Conservation (phyloP, 1,140 invertebrate species). For the Macrocentrus cingulum region DNA sequence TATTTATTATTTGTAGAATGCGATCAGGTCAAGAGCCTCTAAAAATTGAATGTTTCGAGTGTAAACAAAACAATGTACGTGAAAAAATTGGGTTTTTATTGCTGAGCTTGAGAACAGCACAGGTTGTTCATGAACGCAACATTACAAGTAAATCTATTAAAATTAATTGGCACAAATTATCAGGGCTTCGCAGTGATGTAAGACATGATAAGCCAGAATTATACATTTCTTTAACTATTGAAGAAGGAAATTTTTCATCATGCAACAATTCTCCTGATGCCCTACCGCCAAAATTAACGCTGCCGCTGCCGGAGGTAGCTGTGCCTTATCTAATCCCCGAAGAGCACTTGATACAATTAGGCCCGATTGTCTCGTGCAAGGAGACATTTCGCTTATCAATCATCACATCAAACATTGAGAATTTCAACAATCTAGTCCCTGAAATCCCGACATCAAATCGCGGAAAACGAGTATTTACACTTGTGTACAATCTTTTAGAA, state of each 20-base stretch:
- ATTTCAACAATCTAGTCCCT: slow-evolving; percentile 37
- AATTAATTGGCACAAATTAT: slow-evolving; percentile 55
- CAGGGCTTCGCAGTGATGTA: slow-evolving; percentile 54
- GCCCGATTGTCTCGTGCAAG: slow-evolving; percentile 39
- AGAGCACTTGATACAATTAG: slow-evolving; percentile 52
- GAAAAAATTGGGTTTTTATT: slow-evolving; percentile 59
- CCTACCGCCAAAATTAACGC: not conserved
- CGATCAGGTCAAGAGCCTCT: slow-evolving; percentile 55
- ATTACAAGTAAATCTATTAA: slow-evolving; percentile 37
- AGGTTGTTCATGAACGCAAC: slow-evolving; percentile 46
- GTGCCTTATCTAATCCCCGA: slow-evolving; percentile 42
- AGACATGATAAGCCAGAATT: slow-evolving; percentile 57
- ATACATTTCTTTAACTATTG: slow-evolving; percentile 54
- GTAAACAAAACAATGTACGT: slow-evolving; percentile 47
- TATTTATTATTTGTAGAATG: slow-evolving; percentile 43
- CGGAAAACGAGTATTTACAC: slow-evolving; percentile 29
- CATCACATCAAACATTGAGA: slow-evolving; percentile 36
- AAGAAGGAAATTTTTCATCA: slow-evolving; percentile 40
- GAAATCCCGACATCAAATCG: slow-evolving; percentile 9
- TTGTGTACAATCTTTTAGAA: slow-evolving; percentile 47
- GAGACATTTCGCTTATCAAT: slow-evolving; percentile 49
- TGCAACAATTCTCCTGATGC: not conserved
- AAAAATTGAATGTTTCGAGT: slow-evolving; percentile 58
- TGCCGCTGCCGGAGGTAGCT: slow-evolving; percentile 11
- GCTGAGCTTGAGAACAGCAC: slow-evolving; percentile 56